Conservation (phyloP, 1,140 invertebrate species). For the Lepidostoma basale region DNA sequence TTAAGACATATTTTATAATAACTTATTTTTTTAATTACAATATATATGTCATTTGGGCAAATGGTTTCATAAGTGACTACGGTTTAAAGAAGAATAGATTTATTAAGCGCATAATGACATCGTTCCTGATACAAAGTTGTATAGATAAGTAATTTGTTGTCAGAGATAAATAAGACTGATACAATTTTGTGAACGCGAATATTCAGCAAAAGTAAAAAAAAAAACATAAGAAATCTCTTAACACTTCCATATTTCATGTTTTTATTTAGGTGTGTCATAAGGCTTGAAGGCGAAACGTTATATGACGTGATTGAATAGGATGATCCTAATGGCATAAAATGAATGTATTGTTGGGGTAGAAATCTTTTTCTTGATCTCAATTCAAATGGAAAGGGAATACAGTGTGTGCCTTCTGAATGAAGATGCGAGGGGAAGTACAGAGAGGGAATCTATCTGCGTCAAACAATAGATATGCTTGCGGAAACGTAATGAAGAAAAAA, state of each 20-base stretch:
- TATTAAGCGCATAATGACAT: too few species aligned
- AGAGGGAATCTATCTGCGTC: not conserved
- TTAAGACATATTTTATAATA: too few species aligned
- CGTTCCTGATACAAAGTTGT: too few species aligned
- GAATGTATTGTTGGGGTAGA: slow-evolving; percentile 32
- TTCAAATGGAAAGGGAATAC: not conserved
- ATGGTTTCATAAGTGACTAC: too few species aligned
- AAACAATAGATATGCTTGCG: not conserved
- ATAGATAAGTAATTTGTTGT: too few species aligned
- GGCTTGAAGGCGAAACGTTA: slow-evolving; percentile 25
- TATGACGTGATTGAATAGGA: slow-evolving; percentile 40
- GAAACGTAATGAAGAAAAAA: not conserved
- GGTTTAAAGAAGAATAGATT: too few species aligned
- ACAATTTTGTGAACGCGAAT: too few species aligned
- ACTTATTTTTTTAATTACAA: too few species aligned
- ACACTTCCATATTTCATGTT: slow-evolving; percentile 15
- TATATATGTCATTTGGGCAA: too few species aligned
- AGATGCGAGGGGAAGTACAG: not conserved
- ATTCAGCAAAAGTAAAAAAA: too few species aligned
- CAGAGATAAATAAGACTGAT: too few species aligned
- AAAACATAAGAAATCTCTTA: slow-evolving; percentile 43
- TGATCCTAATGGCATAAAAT: slow-evolving; percentile 36
- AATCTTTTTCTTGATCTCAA: slow-evolving; percentile 13
- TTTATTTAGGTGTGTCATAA: slow-evolving; percentile 40
- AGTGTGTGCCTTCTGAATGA: not conserved